Evolutionary conservation across 2,113 vertebrate species (phyloP), one percentile per base, ranked within the genome.

Genomic region (Elgaria multicarinata): DNA sequence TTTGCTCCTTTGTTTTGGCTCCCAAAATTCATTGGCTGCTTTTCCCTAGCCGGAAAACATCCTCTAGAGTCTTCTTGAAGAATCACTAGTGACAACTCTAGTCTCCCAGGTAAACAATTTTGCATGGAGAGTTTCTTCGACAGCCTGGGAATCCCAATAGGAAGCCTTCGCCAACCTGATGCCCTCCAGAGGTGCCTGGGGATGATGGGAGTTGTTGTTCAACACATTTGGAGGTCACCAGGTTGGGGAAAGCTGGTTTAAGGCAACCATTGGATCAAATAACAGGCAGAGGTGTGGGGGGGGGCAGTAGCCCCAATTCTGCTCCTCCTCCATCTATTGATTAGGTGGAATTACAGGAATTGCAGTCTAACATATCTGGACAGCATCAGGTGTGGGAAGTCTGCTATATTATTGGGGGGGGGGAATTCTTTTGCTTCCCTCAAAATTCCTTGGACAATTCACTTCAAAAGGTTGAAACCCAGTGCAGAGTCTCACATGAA

Each of bases 281-380:
- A 14, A n/a, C 4, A 36, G 1, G 4, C n/a, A 18, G 71, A 6
- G 69, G n/a, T 6, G 16, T 4, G 0, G 1, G 67, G 76, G 69
- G 3, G 71, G 39, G 53, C 39, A 87, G 87, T 12, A 36, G 33
- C 33, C 69, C 69, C 13, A 5, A 71, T 5, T n/a, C 71, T 18
- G 8, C 69, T 36, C 71, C 58, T 22, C 26, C 64, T 67, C 14
- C 71, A 20, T 20, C 58, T 20, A 14, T 1, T 72, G 71, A 36
- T 7, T 2, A 72, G 33, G 55, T 16, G 12, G 58, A 62, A 20
- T 62, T 16, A 62, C 4, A 20, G 58, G 58, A 20, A 12, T 22
- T 62, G 58, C 58, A 20, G 16, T 20, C 58, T 20, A 62, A 62
- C 58, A 62, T 20, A 62, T 20, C 58, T 62, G 58, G 58, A 62